These are phyloP conservation scores for Alosa alosa DNA, from an alignment of 2,113 vertebrate genomes.

Conservation along the genomic window DNA sequence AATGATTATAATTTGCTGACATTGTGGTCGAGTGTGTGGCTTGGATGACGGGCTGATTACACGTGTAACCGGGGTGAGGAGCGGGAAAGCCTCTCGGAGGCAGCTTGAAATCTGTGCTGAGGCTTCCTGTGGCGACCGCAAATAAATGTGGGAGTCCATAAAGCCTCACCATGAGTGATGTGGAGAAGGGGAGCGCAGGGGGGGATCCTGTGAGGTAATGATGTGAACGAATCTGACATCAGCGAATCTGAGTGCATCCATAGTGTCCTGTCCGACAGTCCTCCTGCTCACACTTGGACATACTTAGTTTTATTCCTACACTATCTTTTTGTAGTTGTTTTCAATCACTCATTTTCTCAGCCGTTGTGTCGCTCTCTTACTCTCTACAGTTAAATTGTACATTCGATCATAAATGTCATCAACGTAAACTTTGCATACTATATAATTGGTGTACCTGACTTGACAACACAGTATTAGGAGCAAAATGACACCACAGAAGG, in stretches of 20 bases:
- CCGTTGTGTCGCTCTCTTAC: not conserved
- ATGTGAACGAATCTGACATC: not conserved
- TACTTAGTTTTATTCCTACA: not conserved
- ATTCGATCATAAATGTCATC: not conserved
- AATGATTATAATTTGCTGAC: constrained; percentile 50
- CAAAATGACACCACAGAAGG: not conserved
- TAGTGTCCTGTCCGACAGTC: not conserved
- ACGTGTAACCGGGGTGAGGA: constrained; percentile 52
- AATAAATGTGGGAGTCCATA: constrained; percentile 30
- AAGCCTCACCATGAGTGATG: constrained; percentile 24
- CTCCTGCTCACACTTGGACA: not conserved
- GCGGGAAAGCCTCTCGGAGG: constrained; percentile 46
- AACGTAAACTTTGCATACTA: not conserved
- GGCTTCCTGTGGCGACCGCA: constrained; percentile 40
- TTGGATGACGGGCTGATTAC: constrained; percentile 60
- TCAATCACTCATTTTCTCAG: not conserved
- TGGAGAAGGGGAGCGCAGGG: not conserved
- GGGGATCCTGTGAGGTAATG: not conserved
- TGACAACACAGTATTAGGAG: not conserved
- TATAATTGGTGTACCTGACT: not conserved
- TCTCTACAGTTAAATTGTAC: not conserved
- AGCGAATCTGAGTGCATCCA: not conserved
- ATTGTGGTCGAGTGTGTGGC: constrained; percentile 57
- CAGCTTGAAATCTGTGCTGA: constrained; percentile 41
- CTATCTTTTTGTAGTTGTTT: not conserved